Evolutionary conservation across 2,113 vertebrate genomes (phyloP).

Genomic region (Peromyscus maniculatus): DNA sequence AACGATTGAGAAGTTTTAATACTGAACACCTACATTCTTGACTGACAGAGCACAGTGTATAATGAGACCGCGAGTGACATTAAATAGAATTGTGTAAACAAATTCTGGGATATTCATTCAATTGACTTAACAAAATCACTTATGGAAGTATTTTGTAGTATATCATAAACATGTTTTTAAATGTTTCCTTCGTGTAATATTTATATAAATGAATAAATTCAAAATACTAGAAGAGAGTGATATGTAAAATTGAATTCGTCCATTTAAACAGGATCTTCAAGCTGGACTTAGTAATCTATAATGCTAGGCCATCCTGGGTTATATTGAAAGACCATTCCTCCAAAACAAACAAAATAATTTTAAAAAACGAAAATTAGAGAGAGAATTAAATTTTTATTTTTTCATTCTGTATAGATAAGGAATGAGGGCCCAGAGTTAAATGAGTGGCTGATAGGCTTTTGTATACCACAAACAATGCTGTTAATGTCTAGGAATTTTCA

Average conservation of each 20-base stretch:
- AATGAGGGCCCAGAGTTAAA: neutral
- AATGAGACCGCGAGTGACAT: neutral
- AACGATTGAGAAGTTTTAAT: neutral
- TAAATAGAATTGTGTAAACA: neutral
- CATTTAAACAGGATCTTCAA: neutral
- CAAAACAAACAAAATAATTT: neutral
- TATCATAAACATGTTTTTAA: neutral
- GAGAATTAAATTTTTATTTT: neutral
- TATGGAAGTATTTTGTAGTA: neutral
- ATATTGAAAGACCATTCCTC: neutral
- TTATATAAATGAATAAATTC: constrained; percentile 12
- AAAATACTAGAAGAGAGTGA: neutral
- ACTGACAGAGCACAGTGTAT: neutral
- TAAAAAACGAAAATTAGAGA: neutral
- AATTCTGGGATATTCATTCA: neutral
- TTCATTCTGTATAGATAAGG: neutral
- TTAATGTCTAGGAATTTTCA: neutral
- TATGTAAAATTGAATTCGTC: neutral
- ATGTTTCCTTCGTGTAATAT: neutral
- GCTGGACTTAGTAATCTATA: neutral
- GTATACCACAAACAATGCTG: neutral
- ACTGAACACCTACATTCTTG: neutral
- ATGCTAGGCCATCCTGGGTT: no score
- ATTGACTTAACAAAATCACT: neutral
- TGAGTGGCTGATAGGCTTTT: neutral